Base-by-base conservation (phyloP, 1,140 invertebrate species). In the Leptestheria dahalacensis region DNA sequence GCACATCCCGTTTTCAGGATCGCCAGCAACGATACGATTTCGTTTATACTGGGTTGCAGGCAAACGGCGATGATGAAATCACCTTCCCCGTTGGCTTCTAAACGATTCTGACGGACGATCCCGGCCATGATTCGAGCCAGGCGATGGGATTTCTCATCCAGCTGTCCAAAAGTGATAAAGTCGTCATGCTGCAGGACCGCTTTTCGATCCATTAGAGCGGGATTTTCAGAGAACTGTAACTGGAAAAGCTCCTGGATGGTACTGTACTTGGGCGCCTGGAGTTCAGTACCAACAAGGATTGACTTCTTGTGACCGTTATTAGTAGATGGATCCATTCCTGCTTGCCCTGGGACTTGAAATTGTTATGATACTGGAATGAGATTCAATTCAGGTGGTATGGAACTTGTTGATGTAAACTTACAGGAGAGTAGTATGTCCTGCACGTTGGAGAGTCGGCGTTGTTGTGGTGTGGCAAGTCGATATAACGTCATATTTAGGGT, bases 1-100 rank as follows among this genome's bases (percentile, higher is more conserved):
- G 86, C 82, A 48, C 83, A 84, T 0, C 87, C 87, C 0, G 81
- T 74, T 75, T 91, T 92, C 77, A 85, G 80, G 48, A 86, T 81
- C 11, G 84, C 80, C 57, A 91, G 68, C 23, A 92, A 70, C 0
- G 79, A 72, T 0, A 79, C 73, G 1, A 90, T 76, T 21, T 90
- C 75, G 20, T 78, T 76, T 64, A 86, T 80, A 11, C 81, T 79
- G 0, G 87, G 85, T 59, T 80, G 78, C 76, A 91, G 79, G 66
- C 81, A 85, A 0, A 91, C 82, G 1, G 81, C 84, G 0, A 90
- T 74, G 2, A 88, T 75, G 59, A 73, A 79, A 64, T 84, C 81
- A 0, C 79, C 78, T 67, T 85, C 82, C 1, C 65, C 65, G 65
- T 85, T 85, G 1, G 71, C 66, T 12, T 28, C 18, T 6, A 63